A percentile compares a stretch with the other conserved stretches of the same genome.
phyloP scores from a whole-genome alignment of 2,888 invertebrate species.

The Aphelenchoides bicaudatus region DNA sequence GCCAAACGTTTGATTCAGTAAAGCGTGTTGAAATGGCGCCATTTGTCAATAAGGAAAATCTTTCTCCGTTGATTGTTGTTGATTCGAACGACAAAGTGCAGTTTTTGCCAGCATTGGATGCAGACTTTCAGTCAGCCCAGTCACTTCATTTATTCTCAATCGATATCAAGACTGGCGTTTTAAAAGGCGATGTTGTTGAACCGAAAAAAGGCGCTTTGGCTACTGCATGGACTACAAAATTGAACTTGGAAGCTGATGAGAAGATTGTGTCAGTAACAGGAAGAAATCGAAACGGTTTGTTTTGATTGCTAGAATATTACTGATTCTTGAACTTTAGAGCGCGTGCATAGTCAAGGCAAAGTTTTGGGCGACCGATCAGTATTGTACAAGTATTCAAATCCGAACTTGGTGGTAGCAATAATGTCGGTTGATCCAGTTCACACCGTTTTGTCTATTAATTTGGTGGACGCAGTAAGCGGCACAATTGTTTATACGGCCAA shows the following conservation, averaged over 20 bases:
- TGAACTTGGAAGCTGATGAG: constrained; percentile 41
- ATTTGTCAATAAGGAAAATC: constrained; percentile 38
- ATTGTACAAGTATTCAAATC: constrained; percentile 95
- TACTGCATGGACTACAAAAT: constrained; percentile 40
- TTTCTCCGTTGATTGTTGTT: constrained; percentile 47
- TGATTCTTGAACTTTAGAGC: constrained; percentile 26
- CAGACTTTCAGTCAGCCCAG: constrained; percentile 26
- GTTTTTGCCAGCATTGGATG: constrained; percentile 24
- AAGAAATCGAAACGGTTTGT: constrained; percentile 44
- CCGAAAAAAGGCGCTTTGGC: constrained; percentile 7
- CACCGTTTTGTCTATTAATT: constrained; percentile 20
- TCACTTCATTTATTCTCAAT: constrained; percentile 40
- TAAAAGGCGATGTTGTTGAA: constrained; percentile 24
- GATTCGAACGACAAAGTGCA: constrained; percentile 27
- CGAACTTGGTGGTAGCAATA: constrained; percentile 86
- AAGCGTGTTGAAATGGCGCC: constrained; percentile 46
- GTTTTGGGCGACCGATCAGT: constrained; percentile 92
- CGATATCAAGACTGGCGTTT: constrained; percentile 24
- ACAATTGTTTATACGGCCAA: constrained; percentile 77
- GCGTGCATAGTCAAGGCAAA: constrained; percentile 83
- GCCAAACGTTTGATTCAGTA: constrained; percentile 26
- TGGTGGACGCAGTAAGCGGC: constrained; percentile 83
- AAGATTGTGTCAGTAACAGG: constrained; percentile 45
- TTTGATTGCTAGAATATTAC: background rate
- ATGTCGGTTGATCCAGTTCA: constrained; percentile 36